A percentile compares a stretch with the other conserved stretches of the same genome.
Evolutionary conservation across 92 coral and sea anemone genomes (phyloP).

Genomic region (Pocillopora meandrina): DNA sequence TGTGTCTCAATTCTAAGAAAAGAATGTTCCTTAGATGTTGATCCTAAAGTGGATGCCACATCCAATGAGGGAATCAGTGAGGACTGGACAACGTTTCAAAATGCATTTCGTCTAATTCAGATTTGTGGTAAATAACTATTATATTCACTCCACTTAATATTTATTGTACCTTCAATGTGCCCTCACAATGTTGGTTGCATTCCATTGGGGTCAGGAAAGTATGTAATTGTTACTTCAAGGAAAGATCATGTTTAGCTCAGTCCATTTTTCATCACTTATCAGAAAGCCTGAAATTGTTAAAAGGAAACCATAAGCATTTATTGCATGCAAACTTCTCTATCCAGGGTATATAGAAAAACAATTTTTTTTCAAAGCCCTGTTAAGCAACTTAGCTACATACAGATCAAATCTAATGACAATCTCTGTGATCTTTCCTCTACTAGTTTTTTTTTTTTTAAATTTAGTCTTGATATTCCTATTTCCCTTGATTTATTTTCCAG

Average conservation of each 20-base stretch:
- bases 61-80: constrained; percentile 71
- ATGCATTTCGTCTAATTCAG: constrained; percentile 94
- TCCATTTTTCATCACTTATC: no score
- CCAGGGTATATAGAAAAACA: no score
- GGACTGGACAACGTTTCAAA: constrained; percentile 97
- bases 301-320: no score
- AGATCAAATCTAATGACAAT: no score
- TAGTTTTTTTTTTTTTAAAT: not conserved
- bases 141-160: not conserved
- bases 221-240: not conserved
- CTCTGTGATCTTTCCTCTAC: no score
- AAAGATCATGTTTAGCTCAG: no score
- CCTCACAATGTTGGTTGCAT: not conserved
- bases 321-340: no score
- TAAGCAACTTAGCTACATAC: no score
- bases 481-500: constrained; percentile 36
- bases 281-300: no score
- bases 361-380: no score
- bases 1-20: constrained; percentile 74
- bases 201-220: not conserved
- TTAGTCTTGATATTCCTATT: no score
- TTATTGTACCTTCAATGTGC: not conserved
- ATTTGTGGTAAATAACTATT: constrained; percentile 76
- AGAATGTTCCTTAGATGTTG: constrained; percentile 77
- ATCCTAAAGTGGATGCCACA: constrained; percentile 29